A percentile compares a stretch with the other conserved stretches of the same genome.
phyloP scores from a whole-genome alignment of 2,797 vertebrate genomes.

The Crenichthys baileyi region DNA sequence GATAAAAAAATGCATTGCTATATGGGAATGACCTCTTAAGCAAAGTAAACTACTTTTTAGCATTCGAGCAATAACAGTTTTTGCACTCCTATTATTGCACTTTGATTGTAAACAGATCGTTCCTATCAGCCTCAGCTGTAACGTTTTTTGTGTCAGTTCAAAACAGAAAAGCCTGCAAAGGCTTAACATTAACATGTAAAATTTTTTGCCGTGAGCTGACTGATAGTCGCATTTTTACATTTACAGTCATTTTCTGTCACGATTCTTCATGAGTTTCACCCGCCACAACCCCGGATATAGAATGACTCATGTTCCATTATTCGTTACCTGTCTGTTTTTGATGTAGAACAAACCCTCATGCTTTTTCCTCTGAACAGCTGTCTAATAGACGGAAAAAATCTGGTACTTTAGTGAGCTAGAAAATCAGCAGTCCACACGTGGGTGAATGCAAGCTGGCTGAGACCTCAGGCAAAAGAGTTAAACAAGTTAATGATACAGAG shows the following conservation, averaged over 20 bases:
- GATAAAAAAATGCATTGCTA: too few relatives aligned
- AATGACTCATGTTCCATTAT: neutral
- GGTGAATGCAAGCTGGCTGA: conserved; percentile 24
- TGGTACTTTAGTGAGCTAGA: conserved; percentile 7
- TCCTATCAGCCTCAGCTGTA: too few relatives aligned
- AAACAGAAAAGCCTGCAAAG: neutral
- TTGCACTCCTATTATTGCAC: neutral
- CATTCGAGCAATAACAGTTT: neutral
- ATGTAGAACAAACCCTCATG: conserved; percentile 5
- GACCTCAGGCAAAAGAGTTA: conserved; percentile 32
- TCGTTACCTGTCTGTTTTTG: conserved; percentile 14
- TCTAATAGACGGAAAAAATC: neutral
- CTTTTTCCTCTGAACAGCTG: conserved; percentile 18
- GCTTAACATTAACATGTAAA: neutral
- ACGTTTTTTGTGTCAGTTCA: neutral
- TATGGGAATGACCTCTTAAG: too few relatives aligned
- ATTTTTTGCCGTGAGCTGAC: too few relatives aligned
- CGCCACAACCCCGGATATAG: neutral
- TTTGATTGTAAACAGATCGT: neutral
- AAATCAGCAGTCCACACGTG: conserved; percentile 37
- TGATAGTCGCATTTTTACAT: neutral
- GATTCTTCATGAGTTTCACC: neutral
- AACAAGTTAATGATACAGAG: conserved; percentile 25
- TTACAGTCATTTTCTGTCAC: neutral
- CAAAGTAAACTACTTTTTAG: neutral